A percentile compares a stretch with the other conserved stretches of the same genome.
phyloP scores from a whole-genome alignment of 2,797 vertebrate genomes.

The Psittacula derbiana region DNA sequence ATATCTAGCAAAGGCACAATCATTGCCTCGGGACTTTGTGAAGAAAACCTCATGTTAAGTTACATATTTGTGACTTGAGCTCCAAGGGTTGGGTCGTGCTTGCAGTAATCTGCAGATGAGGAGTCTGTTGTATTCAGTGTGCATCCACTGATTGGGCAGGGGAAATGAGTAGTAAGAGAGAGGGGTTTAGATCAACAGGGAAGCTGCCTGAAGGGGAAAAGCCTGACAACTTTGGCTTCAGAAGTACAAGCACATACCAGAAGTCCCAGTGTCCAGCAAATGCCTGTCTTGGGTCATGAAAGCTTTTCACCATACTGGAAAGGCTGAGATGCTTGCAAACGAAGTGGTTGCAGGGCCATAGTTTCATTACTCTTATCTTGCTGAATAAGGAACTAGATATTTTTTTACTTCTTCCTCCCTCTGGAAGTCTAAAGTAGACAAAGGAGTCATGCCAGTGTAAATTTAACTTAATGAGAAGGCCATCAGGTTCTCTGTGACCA shows the following conservation, averaged over 20 bases:
- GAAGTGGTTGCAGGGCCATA: fast-evolving
- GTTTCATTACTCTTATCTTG: neutral
- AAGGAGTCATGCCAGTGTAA: neutral
- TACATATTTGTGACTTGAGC: neutral
- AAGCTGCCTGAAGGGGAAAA: neutral
- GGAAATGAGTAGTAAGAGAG: neutral
- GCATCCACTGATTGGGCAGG: neutral
- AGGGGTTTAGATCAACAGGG: neutral
- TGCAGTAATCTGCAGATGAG: neutral
- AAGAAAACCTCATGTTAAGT: constrained; percentile 6
- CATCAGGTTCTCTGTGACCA: neutral
- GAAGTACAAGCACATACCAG: neutral
- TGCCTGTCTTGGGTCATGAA: neutral
- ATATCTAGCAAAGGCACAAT: constrained; percentile 8
- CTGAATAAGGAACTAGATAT: neutral
- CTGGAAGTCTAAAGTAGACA: neutral
- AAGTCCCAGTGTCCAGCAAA: neutral
- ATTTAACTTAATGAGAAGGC: neutral
- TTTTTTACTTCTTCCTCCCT: neutral
- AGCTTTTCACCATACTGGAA: neutral
- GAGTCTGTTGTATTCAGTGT: neutral
- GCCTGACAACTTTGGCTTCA: neutral
- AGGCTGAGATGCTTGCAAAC: neutral
- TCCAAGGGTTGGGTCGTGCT: neutral
- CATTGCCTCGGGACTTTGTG: neutral